A percentile compares a stretch with the other conserved stretches of the same genome.
phyloP scores from a whole-genome alignment of 2,888 invertebrate genomes.

The Scrobipalpa costella region DNA sequence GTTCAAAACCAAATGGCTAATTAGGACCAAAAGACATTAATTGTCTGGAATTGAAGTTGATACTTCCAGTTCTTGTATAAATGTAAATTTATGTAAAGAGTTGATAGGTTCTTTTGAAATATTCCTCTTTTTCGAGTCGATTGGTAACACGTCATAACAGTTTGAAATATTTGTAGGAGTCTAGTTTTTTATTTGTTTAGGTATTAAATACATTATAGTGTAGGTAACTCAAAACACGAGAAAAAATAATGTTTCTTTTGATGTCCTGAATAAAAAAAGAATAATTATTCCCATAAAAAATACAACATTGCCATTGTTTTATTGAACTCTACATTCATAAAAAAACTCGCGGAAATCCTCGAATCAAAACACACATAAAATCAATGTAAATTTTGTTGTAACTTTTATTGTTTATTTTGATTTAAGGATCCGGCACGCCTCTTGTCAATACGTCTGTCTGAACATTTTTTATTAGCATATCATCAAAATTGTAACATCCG shows the following conservation, averaged over 20 bases:
- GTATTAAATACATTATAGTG: too few relatives aligned
- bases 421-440: neutral
- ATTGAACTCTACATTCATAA: neutral
- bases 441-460: neutral
- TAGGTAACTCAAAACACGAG: too few relatives aligned
- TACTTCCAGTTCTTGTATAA: neutral
- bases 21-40: neutral
- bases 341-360: neutral
- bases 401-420: conserved; percentile 18
- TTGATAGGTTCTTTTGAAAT: too few relatives aligned
- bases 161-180: too few relatives aligned
- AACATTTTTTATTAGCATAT: neutral
- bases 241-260: too few relatives aligned
- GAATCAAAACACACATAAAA: conserved; percentile 5
- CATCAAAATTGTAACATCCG: conserved; percentile 9
- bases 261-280: too few relatives aligned
- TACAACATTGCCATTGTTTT: too few relatives aligned
- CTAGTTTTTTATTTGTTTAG: too few relatives aligned
- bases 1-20: neutral
- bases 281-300: too few relatives aligned
- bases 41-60: neutral
- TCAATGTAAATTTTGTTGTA: conserved; percentile 13
- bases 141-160: too few relatives aligned
- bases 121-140: too few relatives aligned
- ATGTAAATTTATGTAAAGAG: too few relatives aligned